Percentiles rank a stretch among this genome's conserved stretches.
These are phyloP conservation scores for Centropyge bicolor DNA, from an alignment of 2,797 vertebrate genomes.

Conservation along the genomic window DNA sequence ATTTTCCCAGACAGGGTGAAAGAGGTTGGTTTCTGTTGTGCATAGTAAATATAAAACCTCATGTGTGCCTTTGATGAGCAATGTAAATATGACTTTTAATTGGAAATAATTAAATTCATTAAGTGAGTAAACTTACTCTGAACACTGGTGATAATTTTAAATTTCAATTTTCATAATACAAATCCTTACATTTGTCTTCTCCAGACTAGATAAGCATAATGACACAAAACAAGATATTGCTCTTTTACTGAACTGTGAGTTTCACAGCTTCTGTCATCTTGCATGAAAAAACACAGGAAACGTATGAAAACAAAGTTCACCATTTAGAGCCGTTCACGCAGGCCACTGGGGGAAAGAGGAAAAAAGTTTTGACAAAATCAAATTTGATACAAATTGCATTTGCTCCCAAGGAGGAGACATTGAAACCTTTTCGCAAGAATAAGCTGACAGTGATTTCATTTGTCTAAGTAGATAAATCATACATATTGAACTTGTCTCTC, in stretches of 20 bases:
- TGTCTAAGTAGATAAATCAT: slow-evolving; percentile 92
- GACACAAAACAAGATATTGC: background rate
- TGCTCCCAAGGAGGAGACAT: slow-evolving; percentile 79
- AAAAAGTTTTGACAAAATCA: slow-evolving; percentile 74
- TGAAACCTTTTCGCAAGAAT: slow-evolving; percentile 83
- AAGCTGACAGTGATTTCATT: slow-evolving; percentile 89
- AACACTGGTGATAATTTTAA: background rate
- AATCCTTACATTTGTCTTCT: background rate
- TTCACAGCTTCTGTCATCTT: slow-evolving; percentile 16
- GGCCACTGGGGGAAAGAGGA: slow-evolving; percentile 22
- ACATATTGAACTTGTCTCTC: slow-evolving; percentile 87
- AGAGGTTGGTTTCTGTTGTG: background rate
- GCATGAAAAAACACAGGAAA: slow-evolving; percentile 12
- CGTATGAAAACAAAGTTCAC: slow-evolving; percentile 18
- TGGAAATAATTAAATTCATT: slow-evolving; percentile 8
- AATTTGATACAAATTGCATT: slow-evolving; percentile 86
- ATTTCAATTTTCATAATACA: background rate
- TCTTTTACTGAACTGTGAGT: slow-evolving; percentile 17
- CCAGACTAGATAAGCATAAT: background rate
- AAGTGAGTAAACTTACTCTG: background rate
- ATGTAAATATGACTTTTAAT: background rate
- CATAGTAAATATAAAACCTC: background rate
- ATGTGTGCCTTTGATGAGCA: background rate
- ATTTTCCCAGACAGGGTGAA: background rate
- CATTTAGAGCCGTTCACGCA: slow-evolving; percentile 39